A percentile compares a stretch with the other conserved stretches of the same genome.
phyloP scores from a whole-genome alignment of 2,797 vertebrate species.

The Lates japonicus region DNA sequence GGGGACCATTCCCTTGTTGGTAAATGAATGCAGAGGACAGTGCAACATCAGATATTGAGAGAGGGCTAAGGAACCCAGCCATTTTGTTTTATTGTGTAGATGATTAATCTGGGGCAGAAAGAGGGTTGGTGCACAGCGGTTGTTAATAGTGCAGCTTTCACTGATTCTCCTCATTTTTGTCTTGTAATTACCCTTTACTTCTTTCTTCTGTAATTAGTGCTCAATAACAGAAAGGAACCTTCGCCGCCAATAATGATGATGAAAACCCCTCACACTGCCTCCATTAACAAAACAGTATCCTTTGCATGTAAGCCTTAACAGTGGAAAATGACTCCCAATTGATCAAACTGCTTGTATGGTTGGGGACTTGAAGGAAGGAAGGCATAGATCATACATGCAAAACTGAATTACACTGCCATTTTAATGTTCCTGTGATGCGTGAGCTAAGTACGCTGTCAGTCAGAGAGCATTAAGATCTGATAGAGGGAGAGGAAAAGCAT shows the following conservation, averaged over 20 bases:
- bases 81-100: slow-evolving; percentile 80
- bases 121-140: too few species aligned
- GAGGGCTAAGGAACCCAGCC: too few species aligned
- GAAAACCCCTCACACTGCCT: slow-evolving; percentile 43
- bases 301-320: slow-evolving; percentile 43
- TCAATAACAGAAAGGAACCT: slow-evolving; percentile 42
- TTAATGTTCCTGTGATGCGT: slow-evolving; percentile 75
- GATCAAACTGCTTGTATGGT: slow-evolving; percentile 67
- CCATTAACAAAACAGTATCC: slow-evolving; percentile 51
- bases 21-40: slow-evolving; percentile 76
- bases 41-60: slow-evolving; percentile 45
- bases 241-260: slow-evolving; percentile 52
- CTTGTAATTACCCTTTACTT: slow-evolving; percentile 63
- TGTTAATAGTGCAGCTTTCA: slow-evolving; percentile 44
- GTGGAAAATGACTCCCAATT: slow-evolving; percentile 51
- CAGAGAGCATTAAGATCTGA: slow-evolving; percentile 78
- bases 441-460: slow-evolving; percentile 72
- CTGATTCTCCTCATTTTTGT: slow-evolving; percentile 51
- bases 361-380: slow-evolving; percentile 37
- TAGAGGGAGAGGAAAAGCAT: slow-evolving; percentile 56
- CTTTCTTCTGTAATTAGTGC: slow-evolving; percentile 47
- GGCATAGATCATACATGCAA: slow-evolving; percentile 63
- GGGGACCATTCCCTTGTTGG: slow-evolving; percentile 59
- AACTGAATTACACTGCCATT: slow-evolving; percentile 75
- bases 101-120: slow-evolving; percentile 66